These are phyloP conservation scores for Caerostris darwini DNA, from an alignment of 1,140 invertebrate genomes.

Conservation along the genomic window DNA sequence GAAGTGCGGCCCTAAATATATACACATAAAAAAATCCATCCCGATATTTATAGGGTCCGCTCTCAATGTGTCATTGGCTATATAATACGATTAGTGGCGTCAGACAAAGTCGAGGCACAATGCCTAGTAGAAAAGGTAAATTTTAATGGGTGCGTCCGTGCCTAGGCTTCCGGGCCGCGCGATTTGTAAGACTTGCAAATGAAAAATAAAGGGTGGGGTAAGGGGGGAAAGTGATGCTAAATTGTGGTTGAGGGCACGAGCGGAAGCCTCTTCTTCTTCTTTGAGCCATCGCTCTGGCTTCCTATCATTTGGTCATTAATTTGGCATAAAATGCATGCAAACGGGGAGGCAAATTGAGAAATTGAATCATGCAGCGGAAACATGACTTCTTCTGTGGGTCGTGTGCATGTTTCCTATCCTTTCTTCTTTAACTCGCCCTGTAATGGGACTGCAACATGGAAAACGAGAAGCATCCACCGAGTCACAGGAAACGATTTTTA, in stretches of 20 bases:
- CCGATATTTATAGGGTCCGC: conserved; percentile 68
- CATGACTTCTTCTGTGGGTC: too few species aligned
- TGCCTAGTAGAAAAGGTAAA: conserved; percentile 8
- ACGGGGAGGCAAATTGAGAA: too few species aligned
- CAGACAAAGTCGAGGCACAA: conserved; percentile 42
- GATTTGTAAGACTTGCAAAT: conserved; percentile 57
- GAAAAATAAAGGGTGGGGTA: conserved; percentile 65
- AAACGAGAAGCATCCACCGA: too few species aligned
- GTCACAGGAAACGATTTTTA: too few species aligned
- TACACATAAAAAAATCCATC: conserved; percentile 39
- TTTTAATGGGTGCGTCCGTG: conserved; percentile 59
- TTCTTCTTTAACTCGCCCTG: too few species aligned
- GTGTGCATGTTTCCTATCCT: too few species aligned
- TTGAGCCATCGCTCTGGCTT: neutral
- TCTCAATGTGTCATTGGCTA: conserved; percentile 74
- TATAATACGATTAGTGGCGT: conserved; percentile 63
- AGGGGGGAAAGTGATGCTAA: conserved; percentile 17
- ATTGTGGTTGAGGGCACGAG: conserved; percentile 3
- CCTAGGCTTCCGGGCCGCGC: conserved; percentile 41
- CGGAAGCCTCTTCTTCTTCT: neutral
- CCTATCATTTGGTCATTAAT: neutral
- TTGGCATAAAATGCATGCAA: neutral
- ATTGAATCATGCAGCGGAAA: too few species aligned
- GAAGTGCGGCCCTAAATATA: conserved; percentile 49
- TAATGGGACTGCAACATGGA: too few species aligned